Evolutionary conservation across 2,797 vertebrate species (phyloP).

Genomic region (Hoplostethus mediterraneus): DNA sequence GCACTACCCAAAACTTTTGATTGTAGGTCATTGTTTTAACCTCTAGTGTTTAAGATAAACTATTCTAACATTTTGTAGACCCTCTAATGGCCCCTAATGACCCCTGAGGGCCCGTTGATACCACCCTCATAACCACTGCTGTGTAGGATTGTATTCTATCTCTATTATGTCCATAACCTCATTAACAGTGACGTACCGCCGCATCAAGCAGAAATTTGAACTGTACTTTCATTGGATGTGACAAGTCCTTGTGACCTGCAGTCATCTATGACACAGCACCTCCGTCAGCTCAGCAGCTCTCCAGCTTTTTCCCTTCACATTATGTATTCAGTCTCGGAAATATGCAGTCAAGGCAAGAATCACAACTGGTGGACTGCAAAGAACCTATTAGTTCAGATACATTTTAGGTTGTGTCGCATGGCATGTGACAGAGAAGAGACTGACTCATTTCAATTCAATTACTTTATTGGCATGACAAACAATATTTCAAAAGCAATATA

Average conservation of each 20-base stretch:
- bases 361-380: constrained; percentile 26
- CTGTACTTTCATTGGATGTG: constrained; percentile 22
- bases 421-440: constrained; percentile 35
- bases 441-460: constrained; percentile 8
- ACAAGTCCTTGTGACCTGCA: constrained; percentile 28
- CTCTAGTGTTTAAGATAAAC: too few species aligned
- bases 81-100: too few species aligned
- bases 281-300: constrained; percentile 16
- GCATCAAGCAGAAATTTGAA: constrained; percentile 25
- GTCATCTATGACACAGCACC: constrained; percentile 29
- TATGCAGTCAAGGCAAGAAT: constrained; percentile 23
- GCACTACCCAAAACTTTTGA: too few species aligned
- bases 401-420: constrained; percentile 31
- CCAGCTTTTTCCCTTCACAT: constrained; percentile 37
- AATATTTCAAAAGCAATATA: background rate
- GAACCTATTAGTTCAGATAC: constrained; percentile 25
- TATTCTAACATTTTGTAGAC: too few species aligned
- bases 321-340: constrained; percentile 45
- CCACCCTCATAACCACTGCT: background rate
- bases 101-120: too few species aligned
- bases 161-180: constrained; percentile 24
- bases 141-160: constrained; percentile 1
- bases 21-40: too few species aligned
- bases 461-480: constrained; percentile 13
- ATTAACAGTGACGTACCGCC: constrained; percentile 10